Evolutionary conservation across 2,113 vertebrate species (phyloP).

Genomic region (Vulpes lagopus): DNA sequence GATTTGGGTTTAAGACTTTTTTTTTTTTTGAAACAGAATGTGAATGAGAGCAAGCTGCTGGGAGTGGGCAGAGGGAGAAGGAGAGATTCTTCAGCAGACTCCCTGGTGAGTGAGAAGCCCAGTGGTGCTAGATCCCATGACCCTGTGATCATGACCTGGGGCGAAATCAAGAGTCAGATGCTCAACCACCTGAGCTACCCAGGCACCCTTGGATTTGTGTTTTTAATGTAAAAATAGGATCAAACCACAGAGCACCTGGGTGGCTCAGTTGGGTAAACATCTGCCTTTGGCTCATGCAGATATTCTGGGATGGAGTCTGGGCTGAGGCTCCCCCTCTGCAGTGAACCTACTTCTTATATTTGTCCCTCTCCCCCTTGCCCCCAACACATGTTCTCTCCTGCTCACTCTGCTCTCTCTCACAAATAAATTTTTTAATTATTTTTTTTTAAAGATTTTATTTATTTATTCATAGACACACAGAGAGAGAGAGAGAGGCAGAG

Average conservation of each 20-base stretch:
- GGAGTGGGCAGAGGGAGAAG: background rate
- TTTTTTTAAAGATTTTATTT: too few species aligned
- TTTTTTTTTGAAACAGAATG: background rate
- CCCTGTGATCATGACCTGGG: background rate
- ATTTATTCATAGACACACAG: too few species aligned
- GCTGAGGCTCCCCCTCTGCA: background rate
- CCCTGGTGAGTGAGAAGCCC: background rate
- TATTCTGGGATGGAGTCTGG: background rate
- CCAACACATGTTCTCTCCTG: background rate
- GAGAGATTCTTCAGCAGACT: background rate
- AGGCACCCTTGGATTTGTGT: background rate
- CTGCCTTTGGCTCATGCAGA: background rate
- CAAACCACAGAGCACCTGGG: background rate
- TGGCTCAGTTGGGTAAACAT: background rate
- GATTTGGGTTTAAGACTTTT: background rate
- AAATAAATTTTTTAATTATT: background rate
- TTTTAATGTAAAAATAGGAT: conserved; percentile 52
- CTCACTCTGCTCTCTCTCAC: background rate
- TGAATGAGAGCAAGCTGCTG: background rate
- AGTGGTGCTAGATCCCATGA: background rate
- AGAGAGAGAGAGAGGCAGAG: too few species aligned
- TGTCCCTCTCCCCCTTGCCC: background rate
- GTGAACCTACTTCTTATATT: background rate
- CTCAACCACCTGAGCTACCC: background rate
- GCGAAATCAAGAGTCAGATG: background rate